These are phyloP conservation scores for Riparia riparia DNA, from an alignment of 2,113 vertebrate species.

Conservation along the genomic window DNA sequence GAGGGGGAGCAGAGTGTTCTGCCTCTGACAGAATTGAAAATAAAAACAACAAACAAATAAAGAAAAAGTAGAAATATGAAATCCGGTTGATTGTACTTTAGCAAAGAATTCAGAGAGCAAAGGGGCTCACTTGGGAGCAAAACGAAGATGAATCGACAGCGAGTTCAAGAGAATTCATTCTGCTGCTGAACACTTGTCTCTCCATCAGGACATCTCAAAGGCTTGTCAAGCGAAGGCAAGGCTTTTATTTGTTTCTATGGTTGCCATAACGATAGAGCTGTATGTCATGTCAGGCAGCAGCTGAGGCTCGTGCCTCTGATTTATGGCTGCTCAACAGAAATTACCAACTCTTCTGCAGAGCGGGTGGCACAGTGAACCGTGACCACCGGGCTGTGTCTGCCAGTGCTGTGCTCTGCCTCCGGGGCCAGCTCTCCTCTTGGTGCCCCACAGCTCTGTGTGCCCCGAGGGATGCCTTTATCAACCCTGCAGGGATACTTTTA, in stretches of 20 bases:
- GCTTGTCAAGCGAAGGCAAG: slow-evolving; percentile 62
- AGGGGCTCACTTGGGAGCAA: slow-evolving; percentile 47
- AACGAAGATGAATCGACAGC: slow-evolving; percentile 73
- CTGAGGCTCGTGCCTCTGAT: slow-evolving; percentile 68
- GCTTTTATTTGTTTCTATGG: slow-evolving; percentile 73
- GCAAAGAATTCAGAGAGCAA: slow-evolving; percentile 38
- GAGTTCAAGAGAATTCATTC: slow-evolving; percentile 70
- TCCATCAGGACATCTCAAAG: slow-evolving; percentile 74
- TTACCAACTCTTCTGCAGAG: slow-evolving; percentile 70
- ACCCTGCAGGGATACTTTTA: background rate
- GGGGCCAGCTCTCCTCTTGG: rapidly evolving
- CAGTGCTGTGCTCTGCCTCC: background rate
- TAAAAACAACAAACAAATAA: slow-evolving; percentile 28
- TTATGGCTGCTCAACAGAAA: slow-evolving; percentile 65
- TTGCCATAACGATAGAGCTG: slow-evolving; percentile 77
- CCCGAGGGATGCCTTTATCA: background rate
- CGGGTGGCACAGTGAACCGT: background rate
- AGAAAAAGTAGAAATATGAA: background rate
- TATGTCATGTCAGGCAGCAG: slow-evolving; percentile 73
- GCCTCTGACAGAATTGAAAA: background rate
- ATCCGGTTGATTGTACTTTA: background rate
- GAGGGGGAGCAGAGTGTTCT: background rate
- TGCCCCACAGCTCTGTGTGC: background rate
- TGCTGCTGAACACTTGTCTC: slow-evolving; percentile 66
- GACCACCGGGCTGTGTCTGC: background rate